These are phyloP conservation scores for Oreochromis spilurus DNA, from an alignment of 2,113 vertebrate species.

Conservation along the genomic window DNA sequence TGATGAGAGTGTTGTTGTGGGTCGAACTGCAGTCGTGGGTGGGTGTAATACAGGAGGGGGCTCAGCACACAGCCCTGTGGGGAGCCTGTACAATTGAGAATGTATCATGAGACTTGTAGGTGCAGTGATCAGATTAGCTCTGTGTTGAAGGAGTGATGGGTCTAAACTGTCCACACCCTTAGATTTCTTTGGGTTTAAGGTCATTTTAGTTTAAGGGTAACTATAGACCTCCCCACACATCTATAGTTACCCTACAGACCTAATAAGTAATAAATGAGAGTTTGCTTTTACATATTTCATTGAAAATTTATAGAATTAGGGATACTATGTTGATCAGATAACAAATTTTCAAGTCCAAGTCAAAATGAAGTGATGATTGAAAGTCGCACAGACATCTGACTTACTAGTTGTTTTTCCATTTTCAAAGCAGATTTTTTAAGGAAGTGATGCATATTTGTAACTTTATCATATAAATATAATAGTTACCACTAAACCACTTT, in stretches of 20 bases:
- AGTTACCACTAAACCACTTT: background rate
- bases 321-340: background rate
- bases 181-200: background rate
- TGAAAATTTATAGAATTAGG: background rate
- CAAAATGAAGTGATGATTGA: background rate
- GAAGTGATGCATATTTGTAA: background rate
- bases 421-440: background rate
- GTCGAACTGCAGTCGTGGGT: too few species aligned
- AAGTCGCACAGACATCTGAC: background rate
- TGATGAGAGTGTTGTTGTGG: too few species aligned
- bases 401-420: background rate
- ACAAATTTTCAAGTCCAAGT: background rate
- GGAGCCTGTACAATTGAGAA: fast-evolving
- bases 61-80: too few species aligned
- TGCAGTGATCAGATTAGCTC: background rate
- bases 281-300: background rate
- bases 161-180: background rate
- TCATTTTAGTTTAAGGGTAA: background rate
- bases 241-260: background rate
- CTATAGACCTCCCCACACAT: background rate
- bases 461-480: background rate
- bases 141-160: background rate
- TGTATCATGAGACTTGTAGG: background rate
- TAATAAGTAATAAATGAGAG: fast-evolving
- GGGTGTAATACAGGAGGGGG: too few species aligned